Base-by-base conservation (phyloP, 2,888 invertebrate species). In the Leptinotarsa juncta region DNA sequence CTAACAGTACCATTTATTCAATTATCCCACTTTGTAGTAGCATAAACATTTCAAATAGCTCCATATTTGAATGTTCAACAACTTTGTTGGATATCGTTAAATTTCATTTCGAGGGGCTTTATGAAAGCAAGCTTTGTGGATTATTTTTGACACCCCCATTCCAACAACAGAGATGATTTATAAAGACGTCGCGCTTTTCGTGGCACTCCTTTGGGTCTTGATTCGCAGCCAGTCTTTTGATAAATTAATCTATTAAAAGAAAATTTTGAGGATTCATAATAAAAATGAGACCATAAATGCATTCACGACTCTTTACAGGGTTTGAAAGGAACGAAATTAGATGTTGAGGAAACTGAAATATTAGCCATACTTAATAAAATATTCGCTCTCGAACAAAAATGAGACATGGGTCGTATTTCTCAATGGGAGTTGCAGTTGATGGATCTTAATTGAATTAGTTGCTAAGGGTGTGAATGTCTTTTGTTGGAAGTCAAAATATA, bases 151-250 rank as follows among this genome's bases (percentile, higher is more conserved):
- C 67, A 60, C 67, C 60, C 51, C 48, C 67, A 16, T 66, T 70
- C 60, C 55, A 57, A 23, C 55, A 65, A 50, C 20, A 67, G 53
- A 67, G 73, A 67, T 67, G 67, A 73, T 73, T 73, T 73, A 73
- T 73, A 67, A 67, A 50, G 70, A 73, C 67, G 70, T 60, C 60
- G 67, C 67, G 51, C 70, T 73, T 73, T 73, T 67, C 32, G 73
- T 55, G 67, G 70, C 62, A 67, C 73, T 62, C 49, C 20, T 73
- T 26, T 67, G 42, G 50, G 51, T 48, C 65, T 70, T 70, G 50
- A 67, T 73, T 67, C 48, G 66, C 65, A 57, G 57, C 23, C 20
- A 23, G 57, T 57, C 57, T 57, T 20, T 57, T 57, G 57, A 57
- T 57, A 4, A 57, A 57, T 57, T 26, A 23, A 57, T 23, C 57